Evolutionary conservation across 1,140 invertebrate genomes (phyloP).

Genomic region (Drosophila sechellia): DNA sequence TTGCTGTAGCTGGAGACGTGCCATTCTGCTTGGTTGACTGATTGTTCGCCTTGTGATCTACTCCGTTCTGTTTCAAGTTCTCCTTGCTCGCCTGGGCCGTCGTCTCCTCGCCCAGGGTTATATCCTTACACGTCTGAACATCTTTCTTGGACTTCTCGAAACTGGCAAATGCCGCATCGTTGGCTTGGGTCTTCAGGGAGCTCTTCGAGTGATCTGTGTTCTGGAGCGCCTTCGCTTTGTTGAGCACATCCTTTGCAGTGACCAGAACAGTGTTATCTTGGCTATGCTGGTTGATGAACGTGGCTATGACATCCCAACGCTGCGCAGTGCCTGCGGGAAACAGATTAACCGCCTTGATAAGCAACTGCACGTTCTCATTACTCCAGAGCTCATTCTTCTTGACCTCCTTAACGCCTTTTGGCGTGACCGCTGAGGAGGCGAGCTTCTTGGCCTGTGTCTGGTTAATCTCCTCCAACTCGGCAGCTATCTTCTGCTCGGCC

Average conservation of each 20-base stretch:
- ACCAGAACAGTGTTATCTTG: constrained; percentile 85
- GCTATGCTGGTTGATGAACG: constrained; percentile 97
- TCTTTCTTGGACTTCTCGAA: constrained; percentile 94
- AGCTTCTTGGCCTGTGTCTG: constrained; percentile 73
- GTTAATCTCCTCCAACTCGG: constrained; percentile 87
- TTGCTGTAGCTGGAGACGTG: constrained; percentile 1
- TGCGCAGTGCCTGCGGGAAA: constrained; percentile 98
- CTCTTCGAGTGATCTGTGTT: constrained; percentile 94
- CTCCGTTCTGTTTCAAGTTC: constrained; percentile 65
- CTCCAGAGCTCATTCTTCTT: constrained; percentile 89
- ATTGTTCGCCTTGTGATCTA: constrained; percentile 67
- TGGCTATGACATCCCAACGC: constrained; percentile 98
- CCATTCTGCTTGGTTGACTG: constrained; percentile 65
- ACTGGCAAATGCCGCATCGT: constrained; percentile 95
- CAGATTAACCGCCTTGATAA: constrained; percentile 98
- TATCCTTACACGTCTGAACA: constrained; percentile 78
- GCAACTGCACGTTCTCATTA: constrained; percentile 91
- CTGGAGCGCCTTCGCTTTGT: constrained; percentile 97
- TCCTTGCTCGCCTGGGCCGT: constrained; percentile 59
- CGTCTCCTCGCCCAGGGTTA: constrained; percentile 68
- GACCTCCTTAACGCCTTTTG: constrained; percentile 84
- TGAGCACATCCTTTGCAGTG: constrained; percentile 95
- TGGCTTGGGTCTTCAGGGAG: constrained; percentile 93
- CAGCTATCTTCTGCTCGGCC: constrained; percentile 90
- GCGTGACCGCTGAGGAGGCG: constrained; percentile 24